A percentile compares a stretch with the other conserved stretches of the same genome.
Evolutionary conservation across 1,140 invertebrate genomes (phyloP).

Genomic region (Reticulitermes speratus): DNA sequence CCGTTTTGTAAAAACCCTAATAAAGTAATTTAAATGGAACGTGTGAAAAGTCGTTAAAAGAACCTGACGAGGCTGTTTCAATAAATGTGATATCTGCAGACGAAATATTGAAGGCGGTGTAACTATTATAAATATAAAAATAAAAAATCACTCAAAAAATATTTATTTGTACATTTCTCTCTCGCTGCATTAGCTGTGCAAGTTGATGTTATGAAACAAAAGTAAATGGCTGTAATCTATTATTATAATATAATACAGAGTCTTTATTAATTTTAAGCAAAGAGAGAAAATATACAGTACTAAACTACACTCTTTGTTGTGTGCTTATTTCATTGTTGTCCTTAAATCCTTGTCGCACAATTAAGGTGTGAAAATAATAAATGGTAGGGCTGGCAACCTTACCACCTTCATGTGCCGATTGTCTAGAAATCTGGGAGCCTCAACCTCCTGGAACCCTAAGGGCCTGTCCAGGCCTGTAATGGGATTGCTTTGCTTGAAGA

Average conservation of each 20-base stretch:
- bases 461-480: too few relatives aligned
- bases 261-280: slow-evolving; percentile 25
- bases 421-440: too few relatives aligned
- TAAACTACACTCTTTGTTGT: neutral
- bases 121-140: slow-evolving; percentile 25
- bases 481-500: too few relatives aligned
- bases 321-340: neutral
- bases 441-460: too few relatives aligned
- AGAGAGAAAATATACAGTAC: slow-evolving; percentile 29
- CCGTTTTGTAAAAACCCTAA: neutral
- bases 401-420: too few relatives aligned
- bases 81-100: slow-evolving; percentile 31
- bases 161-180: slow-evolving; percentile 32
- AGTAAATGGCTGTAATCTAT: slow-evolving; percentile 31
- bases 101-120: slow-evolving; percentile 27
- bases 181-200: slow-evolving; percentile 23
- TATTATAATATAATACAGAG: slow-evolving; percentile 26
- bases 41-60: neutral
- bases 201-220: slow-evolving; percentile 29
- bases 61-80: slow-evolving; percentile 28
- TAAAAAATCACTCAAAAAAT: slow-evolving; percentile 29
- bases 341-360: too few relatives aligned
- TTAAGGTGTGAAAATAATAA: too few relatives aligned
- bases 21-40: neutral
- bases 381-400: too few relatives aligned